Conservation (phyloP, 2,797 vertebrate species). For the Scolopax rusticola region DNA sequence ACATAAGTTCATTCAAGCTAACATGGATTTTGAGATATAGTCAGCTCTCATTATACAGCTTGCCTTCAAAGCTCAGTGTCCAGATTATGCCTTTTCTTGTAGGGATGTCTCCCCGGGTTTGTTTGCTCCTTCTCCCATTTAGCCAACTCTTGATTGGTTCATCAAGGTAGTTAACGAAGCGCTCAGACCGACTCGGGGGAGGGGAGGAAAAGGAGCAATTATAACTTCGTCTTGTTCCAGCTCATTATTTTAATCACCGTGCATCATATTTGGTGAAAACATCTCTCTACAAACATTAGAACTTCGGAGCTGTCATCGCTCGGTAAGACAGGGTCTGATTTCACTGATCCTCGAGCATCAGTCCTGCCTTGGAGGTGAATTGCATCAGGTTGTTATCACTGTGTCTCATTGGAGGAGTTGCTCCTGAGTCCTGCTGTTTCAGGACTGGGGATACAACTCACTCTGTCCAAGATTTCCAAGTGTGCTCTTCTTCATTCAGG, state of each 20-base stretch:
- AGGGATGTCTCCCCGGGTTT: constrained; percentile 43
- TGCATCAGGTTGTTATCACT: background rate
- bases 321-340: constrained; percentile 39
- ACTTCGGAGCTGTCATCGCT: background rate
- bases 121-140: constrained; percentile 45
- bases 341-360: background rate
- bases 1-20: constrained; percentile 77
- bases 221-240: constrained; percentile 8
- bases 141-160: constrained; percentile 62
- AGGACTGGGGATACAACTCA: background rate
- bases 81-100: constrained; percentile 50
- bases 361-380: constrained; percentile 29
- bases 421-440: background rate
- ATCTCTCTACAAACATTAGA: constrained; percentile 18
- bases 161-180: constrained; percentile 62
- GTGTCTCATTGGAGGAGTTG: background rate
- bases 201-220: constrained; percentile 54
- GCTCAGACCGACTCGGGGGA: constrained; percentile 36
- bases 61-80: constrained; percentile 65
- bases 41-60: constrained; percentile 65
- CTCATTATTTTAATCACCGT: constrained; percentile 61
- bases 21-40: constrained; percentile 71
- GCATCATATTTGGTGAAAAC: constrained; percentile 55
- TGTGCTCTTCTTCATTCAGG: background rate
- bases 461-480: background rate